Base-by-base conservation (phyloP, 2,113 vertebrate species). In the Xiphias gladius region DNA sequence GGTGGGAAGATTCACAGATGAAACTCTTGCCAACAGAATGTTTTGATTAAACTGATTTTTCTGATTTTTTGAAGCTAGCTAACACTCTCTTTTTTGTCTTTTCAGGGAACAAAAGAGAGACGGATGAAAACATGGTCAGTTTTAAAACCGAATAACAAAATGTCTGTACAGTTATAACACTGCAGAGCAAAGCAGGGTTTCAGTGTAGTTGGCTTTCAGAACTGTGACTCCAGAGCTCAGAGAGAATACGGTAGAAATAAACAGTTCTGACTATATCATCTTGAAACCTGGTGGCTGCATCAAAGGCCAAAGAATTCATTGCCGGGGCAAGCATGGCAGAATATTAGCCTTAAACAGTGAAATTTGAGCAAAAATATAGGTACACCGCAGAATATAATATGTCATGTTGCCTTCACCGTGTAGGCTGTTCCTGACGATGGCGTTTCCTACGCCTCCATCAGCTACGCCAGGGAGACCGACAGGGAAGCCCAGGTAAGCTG, bases 401-500 rank as follows among this genome's bases (percentile, higher is more conserved):
- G 32, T 37, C 2, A 0, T 41, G n/a, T 26, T 68, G 37, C 69
- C 7, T 30, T 32, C 37, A 13, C 39, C 32, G 22, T 55, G 32
- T 0, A 88, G 82, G 58, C 22, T 16, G 82, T 70, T 13, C 68
- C 63, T 24, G 69, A 61, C 7, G 69, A 77, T 0, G 50, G 37
- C 0, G 26, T 82, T 30, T 46, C n/a, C 50, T 87, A 84, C 13
- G 26, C 62, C 28, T 73, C 82, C n/a, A 13, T 87, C 55, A 48
- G 5, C 62, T 28, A 22, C 80, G 26, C 19, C 61, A n/a, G 48
- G 26, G 63, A 39, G 13, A 22, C 14, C 43, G 7, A 1, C n/a
- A 50, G 30, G 5, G 3, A 6, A 16, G 20, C 3, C 8, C 13
- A 3, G 66, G 80, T 84, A 7, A 68, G 63, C 13, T 28, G 26